These are phyloP conservation scores for Eciton burchellii DNA, from an alignment of 1,140 invertebrate species.

Conservation along the genomic window DNA sequence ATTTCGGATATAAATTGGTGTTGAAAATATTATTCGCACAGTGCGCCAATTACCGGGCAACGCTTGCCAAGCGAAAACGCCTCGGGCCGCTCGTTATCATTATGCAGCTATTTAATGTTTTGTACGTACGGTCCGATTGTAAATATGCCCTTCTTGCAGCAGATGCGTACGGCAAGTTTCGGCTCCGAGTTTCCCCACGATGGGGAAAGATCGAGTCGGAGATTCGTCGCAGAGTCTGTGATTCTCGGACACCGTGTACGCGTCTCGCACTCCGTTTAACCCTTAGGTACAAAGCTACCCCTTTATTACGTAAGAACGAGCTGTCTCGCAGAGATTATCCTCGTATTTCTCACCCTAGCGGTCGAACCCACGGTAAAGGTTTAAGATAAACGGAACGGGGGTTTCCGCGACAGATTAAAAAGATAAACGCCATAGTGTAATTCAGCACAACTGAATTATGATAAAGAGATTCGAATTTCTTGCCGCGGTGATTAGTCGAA, in stretches of 20 bases:
- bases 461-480: not conserved
- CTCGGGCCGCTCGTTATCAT: conserved; percentile 37
- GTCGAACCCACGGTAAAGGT: conserved; percentile 21
- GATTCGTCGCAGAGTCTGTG: conserved; percentile 32
- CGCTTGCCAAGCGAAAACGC: conserved; percentile 11
- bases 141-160: conserved; percentile 35
- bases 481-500: not conserved
- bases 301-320: conserved; percentile 52
- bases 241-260: conserved; percentile 21
- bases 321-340: conserved; percentile 47
- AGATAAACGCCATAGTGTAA: conserved; percentile 11
- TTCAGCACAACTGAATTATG: not conserved
- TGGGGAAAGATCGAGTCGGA: conserved; percentile 35
- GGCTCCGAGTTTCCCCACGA: conserved; percentile 19
- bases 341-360: conserved; percentile 45
- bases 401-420: conserved; percentile 31
- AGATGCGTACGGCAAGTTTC: conserved; percentile 28
- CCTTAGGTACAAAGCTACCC: conserved; percentile 53
- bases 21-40: conserved; percentile 39
- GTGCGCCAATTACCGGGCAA: conserved; percentile 34
- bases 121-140: conserved; percentile 31
- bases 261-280: conserved; percentile 42
- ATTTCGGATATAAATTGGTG: conserved; percentile 38
- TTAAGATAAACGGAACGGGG: conserved; percentile 28
- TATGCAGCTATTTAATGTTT: conserved; percentile 43